Evolutionary conservation across 2,888 invertebrate genomes (phyloP).

Genomic region (Apamea monoglypha): DNA sequence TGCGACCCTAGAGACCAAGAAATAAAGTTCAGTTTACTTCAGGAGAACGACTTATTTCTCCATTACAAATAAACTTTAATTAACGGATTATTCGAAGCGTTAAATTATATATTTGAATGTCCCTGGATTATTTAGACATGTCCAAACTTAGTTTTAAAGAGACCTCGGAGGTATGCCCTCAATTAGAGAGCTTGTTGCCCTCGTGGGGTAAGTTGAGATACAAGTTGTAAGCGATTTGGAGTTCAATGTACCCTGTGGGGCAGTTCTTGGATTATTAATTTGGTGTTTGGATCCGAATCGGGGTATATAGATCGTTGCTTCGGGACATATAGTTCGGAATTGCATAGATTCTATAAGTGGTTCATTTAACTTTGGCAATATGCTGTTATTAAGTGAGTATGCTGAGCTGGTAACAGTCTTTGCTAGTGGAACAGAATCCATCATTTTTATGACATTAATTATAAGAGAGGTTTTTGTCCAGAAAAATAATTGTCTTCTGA

Average conservation of each 20-base stretch:
- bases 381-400: background rate
- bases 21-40: slow-evolving; percentile 25
- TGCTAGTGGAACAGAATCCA: background rate
- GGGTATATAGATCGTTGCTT: slow-evolving; percentile 16
- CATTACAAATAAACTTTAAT: slow-evolving; percentile 56
- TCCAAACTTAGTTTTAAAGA: slow-evolving; percentile 45
- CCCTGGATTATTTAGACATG: slow-evolving; percentile 39
- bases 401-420: background rate
- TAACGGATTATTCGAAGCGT: slow-evolving; percentile 48
- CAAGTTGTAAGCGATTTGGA: slow-evolving; percentile 25
- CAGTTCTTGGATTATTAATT: slow-evolving; percentile 32
- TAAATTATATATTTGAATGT: slow-evolving; percentile 57
- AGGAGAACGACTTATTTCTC: slow-evolving; percentile 7
- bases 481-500: background rate
- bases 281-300: slow-evolving; percentile 10
- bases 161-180: slow-evolving; percentile 45
- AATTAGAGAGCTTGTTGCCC: slow-evolving; percentile 35
- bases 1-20: slow-evolving; percentile 14
- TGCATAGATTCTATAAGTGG: slow-evolving; percentile 5
- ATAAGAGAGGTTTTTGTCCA: background rate
- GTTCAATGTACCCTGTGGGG: slow-evolving; percentile 34
- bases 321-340: slow-evolving; percentile 7
- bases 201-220: slow-evolving; percentile 19
- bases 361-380: background rate
- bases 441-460: background rate